A percentile compares a stretch with the other conserved stretches of the same genome.
These are phyloP conservation scores for Philotrypesis tridentata DNA, from an alignment of 1,140 invertebrate genomes.

Conservation along the genomic window DNA sequence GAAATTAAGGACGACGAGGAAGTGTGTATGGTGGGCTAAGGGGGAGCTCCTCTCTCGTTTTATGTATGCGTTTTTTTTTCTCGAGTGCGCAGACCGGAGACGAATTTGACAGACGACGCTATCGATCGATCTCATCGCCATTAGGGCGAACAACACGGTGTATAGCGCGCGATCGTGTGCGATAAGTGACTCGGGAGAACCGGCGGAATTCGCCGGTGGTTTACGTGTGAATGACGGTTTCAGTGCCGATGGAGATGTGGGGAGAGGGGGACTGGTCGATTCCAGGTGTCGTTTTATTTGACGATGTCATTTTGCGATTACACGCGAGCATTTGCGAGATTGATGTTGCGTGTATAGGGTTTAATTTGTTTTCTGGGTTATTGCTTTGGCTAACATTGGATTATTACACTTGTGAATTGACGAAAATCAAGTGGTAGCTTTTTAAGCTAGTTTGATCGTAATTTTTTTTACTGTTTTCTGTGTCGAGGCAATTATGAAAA, in stretches of 20 bases:
- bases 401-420: too few species aligned
- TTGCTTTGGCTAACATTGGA: too few species aligned
- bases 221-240: neutral
- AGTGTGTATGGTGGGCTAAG: slow-evolving; percentile 25
- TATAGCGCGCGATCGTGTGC: neutral
- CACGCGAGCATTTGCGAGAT: too few species aligned
- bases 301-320: neutral
- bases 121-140: slow-evolving; percentile 30
- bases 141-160: slow-evolving; percentile 11
- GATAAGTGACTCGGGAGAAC: slow-evolving; percentile 34
- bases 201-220: neutral
- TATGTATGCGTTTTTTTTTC: neutral
- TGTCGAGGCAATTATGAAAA: too few species aligned
- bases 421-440: too few species aligned
- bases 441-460: too few species aligned
- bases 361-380: too few species aligned
- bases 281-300: neutral
- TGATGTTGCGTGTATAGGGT: too few species aligned
- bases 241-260: neutral
- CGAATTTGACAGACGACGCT: slow-evolving; percentile 23
- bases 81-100: neutral
- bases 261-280: neutral
- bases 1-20: slow-evolving; percentile 20
- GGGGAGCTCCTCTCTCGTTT: neutral
- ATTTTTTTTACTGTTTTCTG: too few species aligned